Conservation (phyloP, 37 sponge, comb jelly and placozoan species). For the Oopsacas minuta region DNA sequence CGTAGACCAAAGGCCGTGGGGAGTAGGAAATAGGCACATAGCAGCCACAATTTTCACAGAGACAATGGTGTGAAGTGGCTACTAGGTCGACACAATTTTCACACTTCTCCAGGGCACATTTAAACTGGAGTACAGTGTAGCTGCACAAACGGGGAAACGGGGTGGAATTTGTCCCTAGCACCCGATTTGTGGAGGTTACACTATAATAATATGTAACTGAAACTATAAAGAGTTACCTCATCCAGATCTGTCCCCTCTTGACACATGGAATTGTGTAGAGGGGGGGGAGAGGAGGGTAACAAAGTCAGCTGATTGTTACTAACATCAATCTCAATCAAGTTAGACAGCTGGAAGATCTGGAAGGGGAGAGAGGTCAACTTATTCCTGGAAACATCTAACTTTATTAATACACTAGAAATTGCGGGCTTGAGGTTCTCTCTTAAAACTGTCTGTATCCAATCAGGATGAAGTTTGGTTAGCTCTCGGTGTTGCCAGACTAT, state of each 20-base stretch:
- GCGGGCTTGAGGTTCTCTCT: slow-evolving; percentile 23
- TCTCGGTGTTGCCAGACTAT: slow-evolving; percentile 46
- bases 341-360: slow-evolving; percentile 44
- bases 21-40: too few species aligned
- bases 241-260: neutral
- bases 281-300: slow-evolving; percentile 24
- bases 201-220: too few species aligned
- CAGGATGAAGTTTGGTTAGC: slow-evolving; percentile 22
- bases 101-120: too few species aligned
- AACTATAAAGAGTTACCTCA: neutral
- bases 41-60: too few species aligned
- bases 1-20: too few species aligned
- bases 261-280: neutral
- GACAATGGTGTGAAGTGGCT: too few species aligned
- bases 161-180: too few species aligned
- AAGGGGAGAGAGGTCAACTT: slow-evolving; percentile 43
- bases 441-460: slow-evolving; percentile 35
- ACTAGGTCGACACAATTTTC: too few species aligned
- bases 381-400: slow-evolving; percentile 49
- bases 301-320: slow-evolving; percentile 36
- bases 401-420: slow-evolving; percentile 26
- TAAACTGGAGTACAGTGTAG: too few species aligned
- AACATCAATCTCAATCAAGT: slow-evolving; percentile 39
- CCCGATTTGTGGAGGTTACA: too few species aligned
- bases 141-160: too few species aligned